A percentile compares a stretch with the other conserved stretches of the same genome.
phyloP scores from a whole-genome alignment of 2,113 vertebrate species.

The Struthidea cinerea region DNA sequence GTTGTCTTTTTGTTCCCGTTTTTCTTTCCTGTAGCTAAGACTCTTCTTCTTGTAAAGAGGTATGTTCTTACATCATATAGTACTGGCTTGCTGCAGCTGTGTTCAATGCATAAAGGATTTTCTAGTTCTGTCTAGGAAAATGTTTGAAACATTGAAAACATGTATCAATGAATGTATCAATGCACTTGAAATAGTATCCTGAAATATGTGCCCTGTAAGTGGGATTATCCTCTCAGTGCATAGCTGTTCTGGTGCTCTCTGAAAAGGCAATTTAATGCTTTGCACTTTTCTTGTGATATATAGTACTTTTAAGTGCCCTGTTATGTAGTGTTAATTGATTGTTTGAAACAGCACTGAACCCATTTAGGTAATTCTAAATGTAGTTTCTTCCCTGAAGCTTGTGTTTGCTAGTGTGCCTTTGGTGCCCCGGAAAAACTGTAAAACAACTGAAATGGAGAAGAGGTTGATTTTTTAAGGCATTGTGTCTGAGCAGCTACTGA shows the following conservation, averaged over 20 bases:
- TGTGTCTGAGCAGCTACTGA: neutral
- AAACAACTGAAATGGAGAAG: neutral
- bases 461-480: neutral
- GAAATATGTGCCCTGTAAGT: neutral
- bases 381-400: neutral
- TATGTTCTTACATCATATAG: neutral
- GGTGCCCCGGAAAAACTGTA: neutral
- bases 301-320: neutral
- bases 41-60: neutral
- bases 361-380: neutral
- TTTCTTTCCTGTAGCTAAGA: neutral
- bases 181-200: neutral
- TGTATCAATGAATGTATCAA: rapidly evolving
- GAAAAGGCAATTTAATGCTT: neutral
- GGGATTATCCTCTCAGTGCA: neutral
- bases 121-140: neutral
- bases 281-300: neutral
- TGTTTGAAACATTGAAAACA: neutral
- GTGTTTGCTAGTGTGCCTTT: neutral
- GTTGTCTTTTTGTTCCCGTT: neutral
- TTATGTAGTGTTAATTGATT: neutral
- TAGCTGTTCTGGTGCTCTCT: neutral
- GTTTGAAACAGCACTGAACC: neutral
- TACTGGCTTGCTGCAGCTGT: neutral
- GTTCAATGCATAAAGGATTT: neutral